These are phyloP conservation scores for Girardinus metallicus DNA, from an alignment of 2,797 vertebrate species.

Conservation along the genomic window DNA sequence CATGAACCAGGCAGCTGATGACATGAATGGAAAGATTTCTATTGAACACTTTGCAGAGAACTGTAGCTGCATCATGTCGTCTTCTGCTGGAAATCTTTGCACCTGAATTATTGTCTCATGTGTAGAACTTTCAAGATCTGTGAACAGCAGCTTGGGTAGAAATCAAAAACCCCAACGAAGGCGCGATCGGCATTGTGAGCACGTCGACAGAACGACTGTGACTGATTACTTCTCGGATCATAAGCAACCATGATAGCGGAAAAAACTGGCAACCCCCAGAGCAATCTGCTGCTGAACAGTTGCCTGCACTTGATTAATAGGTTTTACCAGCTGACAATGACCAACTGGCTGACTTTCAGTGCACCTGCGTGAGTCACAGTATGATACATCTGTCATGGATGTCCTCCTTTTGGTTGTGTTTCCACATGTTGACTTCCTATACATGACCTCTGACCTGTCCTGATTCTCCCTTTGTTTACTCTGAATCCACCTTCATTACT, in stretches of 20 bases:
- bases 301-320: slow-evolving; percentile 53
- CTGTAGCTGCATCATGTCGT: neutral
- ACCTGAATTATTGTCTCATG: slow-evolving; percentile 1
- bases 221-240: slow-evolving; percentile 38
- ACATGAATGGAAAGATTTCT: slow-evolving; percentile 24
- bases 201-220: slow-evolving; percentile 19
- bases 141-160: neutral
- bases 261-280: slow-evolving; percentile 29
- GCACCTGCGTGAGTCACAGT: slow-evolving; percentile 1
- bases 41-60: neutral
- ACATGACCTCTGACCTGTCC: neutral
- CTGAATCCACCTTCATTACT: neutral
- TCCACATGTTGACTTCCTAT: neutral
- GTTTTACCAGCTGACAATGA: slow-evolving; percentile 26
- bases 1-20: slow-evolving; percentile 31
- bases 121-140: neutral
- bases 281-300: slow-evolving; percentile 49
- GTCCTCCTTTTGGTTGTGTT: neutral
- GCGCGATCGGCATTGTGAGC: slow-evolving; percentile 3
- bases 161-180: neutral
- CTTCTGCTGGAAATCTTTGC: neutral
- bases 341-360: slow-evolving; percentile 4
- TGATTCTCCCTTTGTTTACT: neutral
- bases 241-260: slow-evolving; percentile 32
- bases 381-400: neutral